A percentile compares a stretch with the other conserved stretches of the same genome.
phyloP scores from a whole-genome alignment of 1,140 invertebrate genomes.

The Holcopasites calliopsidis region DNA sequence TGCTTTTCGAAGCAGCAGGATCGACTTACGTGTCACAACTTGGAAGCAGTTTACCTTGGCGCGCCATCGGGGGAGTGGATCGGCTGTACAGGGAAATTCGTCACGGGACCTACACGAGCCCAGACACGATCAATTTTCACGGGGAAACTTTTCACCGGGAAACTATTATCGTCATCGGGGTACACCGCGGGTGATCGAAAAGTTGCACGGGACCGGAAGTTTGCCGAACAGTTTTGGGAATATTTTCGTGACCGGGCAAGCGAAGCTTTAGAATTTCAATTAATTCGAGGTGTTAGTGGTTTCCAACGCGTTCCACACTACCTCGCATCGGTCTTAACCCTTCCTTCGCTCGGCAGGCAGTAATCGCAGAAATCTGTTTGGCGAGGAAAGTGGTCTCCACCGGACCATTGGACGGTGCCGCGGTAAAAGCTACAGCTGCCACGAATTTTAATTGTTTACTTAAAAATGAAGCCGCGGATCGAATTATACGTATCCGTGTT shows the following conservation, averaged over 20 bases:
- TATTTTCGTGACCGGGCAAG: neutral
- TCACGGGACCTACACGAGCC: slow-evolving; percentile 11
- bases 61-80: slow-evolving; percentile 60
- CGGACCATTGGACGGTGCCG: neutral
- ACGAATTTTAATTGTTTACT: slow-evolving; percentile 9
- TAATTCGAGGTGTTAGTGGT: neutral
- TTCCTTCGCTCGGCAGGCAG: neutral
- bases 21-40: slow-evolving; percentile 72
- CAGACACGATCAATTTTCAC: slow-evolving; percentile 6
- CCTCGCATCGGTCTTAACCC: neutral
- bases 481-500: neutral
- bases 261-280: slow-evolving; percentile 20
- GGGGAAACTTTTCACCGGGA: slow-evolving; percentile 5
- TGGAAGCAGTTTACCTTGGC: slow-evolving; percentile 67
- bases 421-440: neutral
- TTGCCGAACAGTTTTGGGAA: no score
- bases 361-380: slow-evolving; percentile 17
- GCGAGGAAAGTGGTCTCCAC: slow-evolving; percentile 6
- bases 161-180: slow-evolving; percentile 19
- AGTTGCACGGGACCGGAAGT: no score
- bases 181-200: neutral
- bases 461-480: neutral
- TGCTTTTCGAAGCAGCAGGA: slow-evolving; percentile 61
- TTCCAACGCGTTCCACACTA: neutral
- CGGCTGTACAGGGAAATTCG: slow-evolving; percentile 37